These are phyloP conservation scores for Hirtodrosophila trivittata DNA, from an alignment of 2,888 invertebrate species.

Conservation along the genomic window DNA sequence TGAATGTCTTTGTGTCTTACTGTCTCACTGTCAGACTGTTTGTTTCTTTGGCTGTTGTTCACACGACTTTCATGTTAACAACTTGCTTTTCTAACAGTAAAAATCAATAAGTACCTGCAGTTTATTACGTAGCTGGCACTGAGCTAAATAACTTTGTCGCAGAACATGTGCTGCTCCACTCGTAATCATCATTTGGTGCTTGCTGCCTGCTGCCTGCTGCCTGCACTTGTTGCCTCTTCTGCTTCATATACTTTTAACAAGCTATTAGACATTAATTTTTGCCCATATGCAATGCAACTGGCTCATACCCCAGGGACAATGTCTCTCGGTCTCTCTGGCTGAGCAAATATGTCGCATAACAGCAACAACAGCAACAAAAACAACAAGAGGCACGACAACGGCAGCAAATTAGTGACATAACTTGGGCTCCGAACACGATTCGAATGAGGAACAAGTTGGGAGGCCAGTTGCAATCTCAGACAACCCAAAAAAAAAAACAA, in stretches of 20 bases:
- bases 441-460: conserved; percentile 51
- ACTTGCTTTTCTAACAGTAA: conserved; percentile 73
- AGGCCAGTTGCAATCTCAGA: conserved; percentile 26
- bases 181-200: conserved; percentile 64
- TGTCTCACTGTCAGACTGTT: conserved; percentile 32
- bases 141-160: conserved; percentile 70
- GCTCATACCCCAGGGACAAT: conserved; percentile 62
- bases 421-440: conserved; percentile 65
- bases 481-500: conserved; percentile 4
- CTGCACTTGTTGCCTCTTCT: conserved; percentile 8
- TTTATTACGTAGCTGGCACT: conserved; percentile 69
- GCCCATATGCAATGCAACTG: conserved; percentile 72
- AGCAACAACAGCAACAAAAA: conserved; percentile 25
- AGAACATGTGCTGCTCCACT: conserved; percentile 56
- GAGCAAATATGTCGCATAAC: conserved; percentile 70
- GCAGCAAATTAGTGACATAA: conserved; percentile 74
- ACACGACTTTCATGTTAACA: conserved; percentile 77
- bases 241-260: conserved; percentile 47
- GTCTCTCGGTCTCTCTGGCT: conserved; percentile 19
- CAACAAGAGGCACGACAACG: conserved; percentile 59
- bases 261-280: conserved; percentile 75
- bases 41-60: conserved; percentile 58
- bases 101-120: conserved; percentile 75
- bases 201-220: conserved; percentile 20
- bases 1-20: conserved; percentile 1